Conservation (phyloP, 2,113 vertebrate species). For the Aleadryas rufinucha region DNA sequence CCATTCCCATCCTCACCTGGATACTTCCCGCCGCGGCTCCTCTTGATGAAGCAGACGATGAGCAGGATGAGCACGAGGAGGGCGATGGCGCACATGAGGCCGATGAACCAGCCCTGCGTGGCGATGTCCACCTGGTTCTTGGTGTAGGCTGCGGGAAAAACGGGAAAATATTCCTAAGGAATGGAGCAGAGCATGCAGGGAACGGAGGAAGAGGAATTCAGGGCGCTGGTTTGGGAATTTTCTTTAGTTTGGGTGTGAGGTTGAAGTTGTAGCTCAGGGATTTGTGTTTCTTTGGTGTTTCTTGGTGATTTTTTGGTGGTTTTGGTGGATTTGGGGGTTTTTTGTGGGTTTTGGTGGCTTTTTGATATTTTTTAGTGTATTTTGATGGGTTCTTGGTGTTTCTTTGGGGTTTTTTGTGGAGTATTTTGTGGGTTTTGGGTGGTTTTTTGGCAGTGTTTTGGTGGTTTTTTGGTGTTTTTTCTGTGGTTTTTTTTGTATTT, state of each 20-base stretch:
- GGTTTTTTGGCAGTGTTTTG: neutral
- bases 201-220: neutral
- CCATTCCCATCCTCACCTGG: slow-evolving; percentile 72
- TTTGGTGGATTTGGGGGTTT: neutral
- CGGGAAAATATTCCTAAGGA: neutral
- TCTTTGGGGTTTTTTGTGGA: too few species aligned
- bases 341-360: too few species aligned
- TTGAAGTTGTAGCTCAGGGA: neutral
- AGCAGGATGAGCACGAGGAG: slow-evolving; percentile 96
- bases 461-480: neutral
- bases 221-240: neutral
- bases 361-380: too few species aligned
- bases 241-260: neutral
- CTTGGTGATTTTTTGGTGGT: neutral
- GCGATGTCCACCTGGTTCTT: slow-evolving; percentile 93
- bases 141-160: slow-evolving; percentile 82
- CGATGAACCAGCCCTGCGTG: slow-evolving; percentile 99
- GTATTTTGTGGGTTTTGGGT: too few species aligned
- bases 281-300: neutral
- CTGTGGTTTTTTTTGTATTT: too few species aligned
- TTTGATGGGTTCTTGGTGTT: too few species aligned
- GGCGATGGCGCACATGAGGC: slow-evolving; percentile 96
- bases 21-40: slow-evolving; percentile 95
- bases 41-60: slow-evolving; percentile 98
- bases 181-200: accelerated